Percentiles rank a stretch among this genome's conserved stretches.
Evolutionary conservation across 2,888 invertebrate genomes (phyloP).

Genomic region (Sisyra nigra): DNA sequence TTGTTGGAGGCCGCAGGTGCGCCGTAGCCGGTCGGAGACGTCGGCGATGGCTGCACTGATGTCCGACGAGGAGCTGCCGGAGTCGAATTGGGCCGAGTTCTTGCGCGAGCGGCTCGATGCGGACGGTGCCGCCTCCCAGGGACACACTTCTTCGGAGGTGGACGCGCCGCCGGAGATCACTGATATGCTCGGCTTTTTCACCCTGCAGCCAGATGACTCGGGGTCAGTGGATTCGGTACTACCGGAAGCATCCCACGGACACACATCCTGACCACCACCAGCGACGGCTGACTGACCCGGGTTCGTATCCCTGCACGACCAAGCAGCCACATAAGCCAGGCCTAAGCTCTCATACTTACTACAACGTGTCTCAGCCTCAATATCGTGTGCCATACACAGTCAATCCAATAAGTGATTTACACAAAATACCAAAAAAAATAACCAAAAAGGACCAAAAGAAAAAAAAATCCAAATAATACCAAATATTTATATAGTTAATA

Average conservation of each 20-base stretch:
- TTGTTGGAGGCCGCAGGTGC: conserved; percentile 44
- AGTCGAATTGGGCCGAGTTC: conserved; percentile 50
- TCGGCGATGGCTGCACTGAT: conserved; percentile 40
- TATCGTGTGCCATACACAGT: not conserved
- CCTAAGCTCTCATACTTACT: no score
- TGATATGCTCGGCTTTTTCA: conserved; percentile 26
- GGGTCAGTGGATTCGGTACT: conserved; percentile 16
- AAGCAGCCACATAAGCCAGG: conserved; percentile 8
- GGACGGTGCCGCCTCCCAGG: conserved; percentile 32
- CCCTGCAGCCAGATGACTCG: conserved; percentile 17
- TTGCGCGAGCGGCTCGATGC: conserved; percentile 33
- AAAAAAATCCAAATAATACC: no score
- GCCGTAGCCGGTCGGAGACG: conserved; percentile 40
- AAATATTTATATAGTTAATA: no score
- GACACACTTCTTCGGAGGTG: conserved; percentile 38
- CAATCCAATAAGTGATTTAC: conserved; percentile 1
- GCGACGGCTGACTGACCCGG: conserved; percentile 9
- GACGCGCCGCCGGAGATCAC: conserved; percentile 20
- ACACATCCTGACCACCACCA: conserved; percentile 19
- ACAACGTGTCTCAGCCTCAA: no score
- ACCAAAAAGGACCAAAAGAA: not conserved
- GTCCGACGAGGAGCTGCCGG: conserved; percentile 61
- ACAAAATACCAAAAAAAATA: not conserved
- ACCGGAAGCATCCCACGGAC: conserved; percentile 24
- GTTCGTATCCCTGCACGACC: conserved; percentile 11